Evolutionary conservation across 2,888 invertebrate species (phyloP), one percentile per base, ranked within the genome.

Genomic region (Punctoribates punctum): DNA sequence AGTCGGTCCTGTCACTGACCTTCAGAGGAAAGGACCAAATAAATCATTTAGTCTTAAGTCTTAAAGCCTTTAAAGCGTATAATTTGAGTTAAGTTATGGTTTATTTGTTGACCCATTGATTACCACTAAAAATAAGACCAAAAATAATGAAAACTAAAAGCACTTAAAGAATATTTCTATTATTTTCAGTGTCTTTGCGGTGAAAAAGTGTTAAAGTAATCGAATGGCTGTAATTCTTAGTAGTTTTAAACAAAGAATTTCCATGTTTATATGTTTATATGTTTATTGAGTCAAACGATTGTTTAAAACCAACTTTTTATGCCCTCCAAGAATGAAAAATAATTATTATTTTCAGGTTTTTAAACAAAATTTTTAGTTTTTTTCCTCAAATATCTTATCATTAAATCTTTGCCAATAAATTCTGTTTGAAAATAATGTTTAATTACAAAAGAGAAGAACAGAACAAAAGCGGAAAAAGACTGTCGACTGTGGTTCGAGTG

Each of bases 1-100:
- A 65, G 65, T 9, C 25, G 17, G 13, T 65, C 34, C 65, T 29
- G 65, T 65, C 65, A 34, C 11, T 65, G 65, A 29, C 65, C 65
- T 65, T 65, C 65, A 65, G 34, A 27, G 4, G 5, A 15, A 29
- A 29, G n/a, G 29, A 15, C 3, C 6, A 65, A 65, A 65, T 65
- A 34, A 65, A 65, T 65, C 34, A 65, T 23, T 57, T 8, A 34
- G 13, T 27, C 13, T 29, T 29, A n/a, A 5, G 29, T 4, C 20
- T 23, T 9, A 65, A 65, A 65, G 11, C 11, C 4, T 65, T 65
- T 29, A 65, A 65, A 25, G 29, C 65, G n/a, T 65, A 34, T 65
- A 65, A 65, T 65, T 65, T 65, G 8, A 15, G 17, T 65, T 65
- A 4, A 23, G 6, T 25, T 4, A 23, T 15, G 20, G 60, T 60